Conservation (phyloP, 2,888 invertebrate genomes). For the Eupithecia centaureata region DNA sequence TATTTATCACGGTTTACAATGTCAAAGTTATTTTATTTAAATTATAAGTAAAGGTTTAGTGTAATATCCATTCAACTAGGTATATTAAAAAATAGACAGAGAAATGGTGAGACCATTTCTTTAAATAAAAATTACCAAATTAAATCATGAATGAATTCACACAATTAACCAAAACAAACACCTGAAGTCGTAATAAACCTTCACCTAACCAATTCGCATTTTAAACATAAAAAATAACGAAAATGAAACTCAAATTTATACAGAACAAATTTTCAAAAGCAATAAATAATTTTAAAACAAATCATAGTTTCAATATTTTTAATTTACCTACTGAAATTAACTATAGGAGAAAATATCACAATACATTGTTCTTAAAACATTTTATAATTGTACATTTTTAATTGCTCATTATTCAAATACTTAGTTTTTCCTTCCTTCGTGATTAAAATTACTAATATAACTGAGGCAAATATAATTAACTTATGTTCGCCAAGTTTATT, state of each 20-base stretch:
- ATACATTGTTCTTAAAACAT: constrained; percentile 29
- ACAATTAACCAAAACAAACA: neutral
- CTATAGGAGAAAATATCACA: constrained; percentile 33
- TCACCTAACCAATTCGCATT: neutral
- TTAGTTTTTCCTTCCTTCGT: neutral
- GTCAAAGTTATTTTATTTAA: constrained; percentile 1
- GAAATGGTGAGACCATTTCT: too few species aligned
- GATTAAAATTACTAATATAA: too few species aligned
- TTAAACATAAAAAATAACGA: constrained; percentile 2
- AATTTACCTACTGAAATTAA: constrained; percentile 25
- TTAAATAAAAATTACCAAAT: too few species aligned
- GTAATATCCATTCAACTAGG: neutral
- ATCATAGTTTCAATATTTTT: constrained; percentile 23
- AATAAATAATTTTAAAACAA: constrained; percentile 22
- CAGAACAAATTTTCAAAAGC: constrained; percentile 5
- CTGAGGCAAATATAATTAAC: neutral
- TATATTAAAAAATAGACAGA: too few species aligned
- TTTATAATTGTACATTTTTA: constrained; percentile 28
- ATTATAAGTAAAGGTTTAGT: neutral
- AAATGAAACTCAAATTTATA: constrained; percentile 3
- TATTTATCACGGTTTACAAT: constrained; percentile 29
- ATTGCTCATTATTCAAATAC: constrained; percentile 15
- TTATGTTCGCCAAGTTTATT: neutral
- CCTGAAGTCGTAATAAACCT: neutral
- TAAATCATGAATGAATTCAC: neutral